phyloP scores from a whole-genome alignment of 30 jellyfish, hydroid and myxozoan species.

The Aurelia sp. region DNA sequence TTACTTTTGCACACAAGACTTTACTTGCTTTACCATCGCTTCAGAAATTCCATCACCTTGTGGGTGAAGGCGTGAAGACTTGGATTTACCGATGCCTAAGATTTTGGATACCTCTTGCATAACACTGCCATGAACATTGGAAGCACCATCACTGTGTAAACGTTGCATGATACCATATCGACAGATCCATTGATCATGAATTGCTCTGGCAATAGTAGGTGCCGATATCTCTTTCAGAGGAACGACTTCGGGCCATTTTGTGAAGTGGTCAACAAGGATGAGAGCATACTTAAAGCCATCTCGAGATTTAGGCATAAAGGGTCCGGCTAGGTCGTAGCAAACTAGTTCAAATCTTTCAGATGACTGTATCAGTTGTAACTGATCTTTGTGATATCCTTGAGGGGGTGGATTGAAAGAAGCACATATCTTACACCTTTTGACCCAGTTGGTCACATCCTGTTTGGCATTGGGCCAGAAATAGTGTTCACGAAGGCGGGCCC shows the following conservation, averaged over 20 bases:
- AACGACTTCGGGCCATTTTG: too few relatives aligned
- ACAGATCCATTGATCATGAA: neutral
- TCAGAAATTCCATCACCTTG: conserved; percentile 41
- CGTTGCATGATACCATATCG: conserved; percentile 43
- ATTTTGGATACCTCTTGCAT: conserved; percentile 19
- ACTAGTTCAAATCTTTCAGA: conserved; percentile 18
- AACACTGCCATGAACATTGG: conserved; percentile 39
- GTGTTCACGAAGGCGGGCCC: conserved; percentile 25
- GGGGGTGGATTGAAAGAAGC: conserved; percentile 30
- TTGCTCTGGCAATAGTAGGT: too few relatives aligned
- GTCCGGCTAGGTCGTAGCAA: conserved; percentile 21
- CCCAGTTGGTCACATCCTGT: conserved; percentile 22
- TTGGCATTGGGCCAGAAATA: conserved; percentile 32
- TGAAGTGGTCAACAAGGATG: too few relatives aligned
- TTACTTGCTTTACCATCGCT: conserved; percentile 50
- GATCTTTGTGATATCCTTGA: conserved; percentile 39
- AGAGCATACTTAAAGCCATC: too few relatives aligned
- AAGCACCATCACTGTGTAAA: conserved; percentile 42
- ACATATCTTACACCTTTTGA: conserved; percentile 33
- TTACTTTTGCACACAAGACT: conserved; percentile 45
- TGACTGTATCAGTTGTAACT: conserved; percentile 20
- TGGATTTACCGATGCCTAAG: conserved; percentile 24
- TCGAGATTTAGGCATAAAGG: too few relatives aligned
- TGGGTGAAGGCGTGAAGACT: conserved; percentile 5
- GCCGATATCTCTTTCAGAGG: too few relatives aligned